These are phyloP conservation scores for Cyclopterus lumpus DNA, from an alignment of 2,797 vertebrate genomes.

Conservation along the genomic window DNA sequence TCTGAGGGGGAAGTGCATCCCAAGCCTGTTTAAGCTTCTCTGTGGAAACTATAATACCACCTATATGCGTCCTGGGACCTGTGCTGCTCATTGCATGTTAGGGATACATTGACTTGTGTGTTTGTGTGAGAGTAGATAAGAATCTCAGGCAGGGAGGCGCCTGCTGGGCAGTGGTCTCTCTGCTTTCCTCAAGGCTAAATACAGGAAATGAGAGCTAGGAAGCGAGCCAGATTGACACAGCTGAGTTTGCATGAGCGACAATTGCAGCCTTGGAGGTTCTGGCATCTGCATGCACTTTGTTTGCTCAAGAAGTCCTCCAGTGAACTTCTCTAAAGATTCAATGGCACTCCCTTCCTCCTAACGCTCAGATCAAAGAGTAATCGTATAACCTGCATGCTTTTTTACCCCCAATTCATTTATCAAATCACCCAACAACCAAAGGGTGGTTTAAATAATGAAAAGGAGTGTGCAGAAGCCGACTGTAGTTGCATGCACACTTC, in stretches of 20 bases:
- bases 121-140: conserved; percentile 71
- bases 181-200: conserved; percentile 74
- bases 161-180: conserved; percentile 71
- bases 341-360: conserved; percentile 50
- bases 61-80: conserved; percentile 56
- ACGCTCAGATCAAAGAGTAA: conserved; percentile 52
- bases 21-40: conserved; percentile 13
- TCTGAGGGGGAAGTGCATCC: conserved; percentile 33
- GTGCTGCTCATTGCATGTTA: conserved; percentile 54
- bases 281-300: conserved; percentile 43
- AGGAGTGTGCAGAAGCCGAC: conserved; percentile 8
- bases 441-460: conserved; percentile 16
- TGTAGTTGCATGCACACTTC: too few relatives aligned
- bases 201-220: conserved; percentile 74
- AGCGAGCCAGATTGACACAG: conserved; percentile 65
- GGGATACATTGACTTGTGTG: conserved; percentile 35
- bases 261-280: conserved; percentile 50
- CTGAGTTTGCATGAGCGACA: conserved; percentile 60
- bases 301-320: conserved; percentile 56
- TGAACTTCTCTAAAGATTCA: conserved; percentile 56
- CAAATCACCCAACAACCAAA: conserved; percentile 22
- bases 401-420: conserved; percentile 21
- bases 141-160: conserved; percentile 72
- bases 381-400: conserved; percentile 32
- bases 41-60: conserved; percentile 46